Percentiles rank a stretch among this genome's conserved stretches.
These are phyloP conservation scores for Meta bourneti DNA, from an alignment of 2,888 invertebrate species.

Conservation along the genomic window DNA sequence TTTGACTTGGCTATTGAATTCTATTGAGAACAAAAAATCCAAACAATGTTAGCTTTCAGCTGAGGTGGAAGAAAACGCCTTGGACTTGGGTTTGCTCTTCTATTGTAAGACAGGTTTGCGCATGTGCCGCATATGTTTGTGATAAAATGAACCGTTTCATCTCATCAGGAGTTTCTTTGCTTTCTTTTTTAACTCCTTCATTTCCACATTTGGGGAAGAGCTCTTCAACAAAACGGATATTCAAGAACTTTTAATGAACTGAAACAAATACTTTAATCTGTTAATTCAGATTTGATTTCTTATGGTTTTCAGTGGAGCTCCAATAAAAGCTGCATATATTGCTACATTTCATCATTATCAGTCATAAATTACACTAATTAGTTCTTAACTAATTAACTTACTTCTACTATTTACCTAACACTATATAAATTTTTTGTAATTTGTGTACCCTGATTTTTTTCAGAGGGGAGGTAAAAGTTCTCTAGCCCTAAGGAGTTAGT, in stretches of 20 bases:
- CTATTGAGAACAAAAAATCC: not conserved
- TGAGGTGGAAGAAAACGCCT: not conserved
- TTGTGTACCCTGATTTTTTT: too few relatives aligned
- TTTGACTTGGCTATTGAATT: conserved; percentile 37
- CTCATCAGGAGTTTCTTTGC: not conserved
- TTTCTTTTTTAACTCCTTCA: not conserved
- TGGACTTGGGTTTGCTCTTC: not conserved
- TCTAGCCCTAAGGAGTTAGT: too few relatives aligned
- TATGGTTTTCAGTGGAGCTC: too few relatives aligned
- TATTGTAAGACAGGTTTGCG: not conserved
- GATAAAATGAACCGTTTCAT: not conserved
- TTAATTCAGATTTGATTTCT: too few relatives aligned
- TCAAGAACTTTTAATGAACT: too few relatives aligned
- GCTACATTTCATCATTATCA: too few relatives aligned
- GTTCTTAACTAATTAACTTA: too few relatives aligned
- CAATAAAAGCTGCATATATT: too few relatives aligned
- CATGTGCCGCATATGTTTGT: not conserved
- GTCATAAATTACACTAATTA: too few relatives aligned
- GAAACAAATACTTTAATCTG: not conserved
- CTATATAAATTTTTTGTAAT: too few relatives aligned
- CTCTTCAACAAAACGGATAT: not conserved
- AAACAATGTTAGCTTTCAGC: conserved; percentile 44
- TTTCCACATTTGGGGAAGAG: not conserved
- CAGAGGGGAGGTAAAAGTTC: too few relatives aligned
- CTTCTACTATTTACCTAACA: too few relatives aligned